phyloP scores from a whole-genome alignment of 1,140 invertebrate species.

The Pogonomyrmex barbatus region DNA sequence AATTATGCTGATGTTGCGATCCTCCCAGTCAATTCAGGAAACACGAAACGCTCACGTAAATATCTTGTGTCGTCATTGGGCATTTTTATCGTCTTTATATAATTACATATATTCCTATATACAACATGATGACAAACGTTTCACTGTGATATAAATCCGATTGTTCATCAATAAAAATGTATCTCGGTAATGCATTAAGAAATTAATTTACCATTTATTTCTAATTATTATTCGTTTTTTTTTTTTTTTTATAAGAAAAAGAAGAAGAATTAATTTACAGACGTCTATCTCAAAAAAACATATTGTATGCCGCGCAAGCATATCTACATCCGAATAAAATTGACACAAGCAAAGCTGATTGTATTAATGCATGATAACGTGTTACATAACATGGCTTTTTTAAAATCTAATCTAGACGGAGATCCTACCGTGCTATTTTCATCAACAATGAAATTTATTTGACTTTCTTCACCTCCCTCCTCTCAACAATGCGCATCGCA shows the following conservation, averaged over 20 bases:
- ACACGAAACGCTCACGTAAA: neutral
- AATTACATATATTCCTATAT: neutral
- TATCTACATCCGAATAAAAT: neutral
- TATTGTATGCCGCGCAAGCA: neutral
- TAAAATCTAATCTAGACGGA: constrained; percentile 38
- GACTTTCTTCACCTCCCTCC: neutral
- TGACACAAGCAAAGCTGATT: neutral
- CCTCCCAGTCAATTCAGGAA: neutral
- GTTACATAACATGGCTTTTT: constrained; percentile 13
- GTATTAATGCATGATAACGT: constrained; percentile 8
- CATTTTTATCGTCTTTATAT: neutral
- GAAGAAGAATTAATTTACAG: neutral
- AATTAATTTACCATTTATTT: neutral
- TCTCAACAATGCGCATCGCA: neutral
- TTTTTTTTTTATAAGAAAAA: neutral
- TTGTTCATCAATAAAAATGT: neutral
- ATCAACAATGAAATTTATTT: neutral
- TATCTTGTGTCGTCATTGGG: neutral
- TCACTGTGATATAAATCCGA: neutral
- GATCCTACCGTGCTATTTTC: constrained; percentile 20
- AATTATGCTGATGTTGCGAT: neutral
- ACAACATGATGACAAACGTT: neutral
- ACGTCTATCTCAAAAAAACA: neutral
- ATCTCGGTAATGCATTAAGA: neutral
- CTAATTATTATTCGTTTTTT: neutral